Evolutionary conservation across 2,113 vertebrate genomes (phyloP).

Genomic region (Onychorhynchus coronatus): DNA sequence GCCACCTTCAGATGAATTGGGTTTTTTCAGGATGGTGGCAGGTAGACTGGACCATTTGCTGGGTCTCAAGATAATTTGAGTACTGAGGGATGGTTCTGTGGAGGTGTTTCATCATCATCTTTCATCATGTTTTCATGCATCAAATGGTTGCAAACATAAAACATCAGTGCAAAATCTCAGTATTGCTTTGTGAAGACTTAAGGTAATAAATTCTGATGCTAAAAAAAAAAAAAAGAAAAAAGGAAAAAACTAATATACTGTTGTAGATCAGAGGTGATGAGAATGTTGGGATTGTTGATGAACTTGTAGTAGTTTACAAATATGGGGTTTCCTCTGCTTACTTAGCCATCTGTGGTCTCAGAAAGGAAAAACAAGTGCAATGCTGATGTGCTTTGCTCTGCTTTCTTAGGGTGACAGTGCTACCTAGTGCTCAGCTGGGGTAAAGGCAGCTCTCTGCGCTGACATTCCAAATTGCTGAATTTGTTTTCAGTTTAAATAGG

Average conservation of each 20-base stretch:
- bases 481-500: neutral
- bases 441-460: neutral
- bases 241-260: neutral
- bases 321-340: neutral
- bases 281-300: neutral
- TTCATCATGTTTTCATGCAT: neutral
- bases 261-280: neutral
- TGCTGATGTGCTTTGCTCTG: neutral
- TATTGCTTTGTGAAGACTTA: neutral
- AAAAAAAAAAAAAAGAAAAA: neutral
- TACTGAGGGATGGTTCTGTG: neutral
- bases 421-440: constrained; percentile 47
- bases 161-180: neutral
- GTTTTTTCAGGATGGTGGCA: neutral
- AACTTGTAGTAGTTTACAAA: neutral
- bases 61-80: neutral
- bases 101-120: neutral
- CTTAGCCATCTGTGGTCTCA: rapidly evolving
- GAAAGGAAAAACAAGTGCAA: neutral
- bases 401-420: constrained; percentile 27
- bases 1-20: neutral
- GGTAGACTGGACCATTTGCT: rapidly evolving
- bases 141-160: neutral
- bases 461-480: too few relatives aligned
- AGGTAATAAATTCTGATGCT: neutral